Percentiles rank a stretch among this genome's conserved stretches.
Conservation (phyloP, 1,140 invertebrate genomes). For the Oedothorax gibbosus region DNA sequence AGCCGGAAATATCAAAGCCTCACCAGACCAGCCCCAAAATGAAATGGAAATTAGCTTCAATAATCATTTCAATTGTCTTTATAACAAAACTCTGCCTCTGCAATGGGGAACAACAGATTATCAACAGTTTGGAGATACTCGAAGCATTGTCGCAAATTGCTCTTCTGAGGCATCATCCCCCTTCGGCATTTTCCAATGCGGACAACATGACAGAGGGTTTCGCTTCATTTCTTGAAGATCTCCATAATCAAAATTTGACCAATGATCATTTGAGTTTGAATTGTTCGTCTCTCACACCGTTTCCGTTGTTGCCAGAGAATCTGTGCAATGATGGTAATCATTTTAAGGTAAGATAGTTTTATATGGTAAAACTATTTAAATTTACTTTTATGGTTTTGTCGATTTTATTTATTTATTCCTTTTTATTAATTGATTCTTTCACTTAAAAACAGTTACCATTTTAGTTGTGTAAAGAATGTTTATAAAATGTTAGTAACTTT, state of each 20-base stretch:
- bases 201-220: constrained; percentile 40
- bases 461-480: no score
- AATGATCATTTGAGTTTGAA: constrained; percentile 10
- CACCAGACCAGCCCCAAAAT: no score
- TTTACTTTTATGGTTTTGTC: no score
- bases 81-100: not conserved
- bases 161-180: constrained; percentile 49
- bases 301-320: constrained; percentile 16
- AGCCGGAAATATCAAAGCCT: no score
- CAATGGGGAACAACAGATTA: constrained; percentile 17
- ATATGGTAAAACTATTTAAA: no score
- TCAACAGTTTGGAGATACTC: constrained; percentile 46
- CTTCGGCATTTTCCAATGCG: constrained; percentile 17
- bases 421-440: no score
- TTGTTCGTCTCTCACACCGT: constrained; percentile 44
- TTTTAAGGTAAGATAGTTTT: constrained; percentile 35
- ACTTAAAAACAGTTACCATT: no score
- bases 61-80: no score
- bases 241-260: constrained; percentile 46
- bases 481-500: not conserved
- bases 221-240: constrained; percentile 37
- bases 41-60: no score
- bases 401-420: no score
- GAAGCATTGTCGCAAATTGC: constrained; percentile 54
- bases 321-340: constrained; percentile 43